A percentile compares a stretch with the other conserved stretches of the same genome.
These are phyloP conservation scores for Mesodorylaimus sp. DNA, from an alignment of 2,888 invertebrate genomes.

Conservation along the genomic window DNA sequence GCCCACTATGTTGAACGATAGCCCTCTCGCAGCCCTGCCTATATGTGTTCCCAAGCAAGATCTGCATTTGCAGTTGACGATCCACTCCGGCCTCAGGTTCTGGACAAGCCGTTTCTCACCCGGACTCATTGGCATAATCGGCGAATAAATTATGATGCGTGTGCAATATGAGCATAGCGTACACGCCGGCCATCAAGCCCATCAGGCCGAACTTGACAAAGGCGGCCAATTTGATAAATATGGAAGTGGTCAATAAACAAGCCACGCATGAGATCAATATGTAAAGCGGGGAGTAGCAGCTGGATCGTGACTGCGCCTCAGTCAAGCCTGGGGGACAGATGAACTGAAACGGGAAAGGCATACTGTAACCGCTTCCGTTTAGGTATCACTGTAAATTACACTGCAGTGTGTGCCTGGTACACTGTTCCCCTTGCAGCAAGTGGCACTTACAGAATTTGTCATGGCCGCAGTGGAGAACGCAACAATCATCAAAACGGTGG, in stretches of 20 bases:
- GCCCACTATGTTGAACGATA: too few species aligned
- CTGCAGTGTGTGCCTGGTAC: too few species aligned
- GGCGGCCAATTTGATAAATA: constrained; percentile 63
- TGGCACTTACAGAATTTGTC: constrained; percentile 6
- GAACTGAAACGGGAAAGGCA: constrained; percentile 21
- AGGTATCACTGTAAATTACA: too few species aligned
- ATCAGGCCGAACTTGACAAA: constrained; percentile 58
- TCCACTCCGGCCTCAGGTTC: too few species aligned
- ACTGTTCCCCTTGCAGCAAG: too few species aligned
- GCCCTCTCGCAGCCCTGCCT: too few species aligned
- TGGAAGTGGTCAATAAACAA: constrained; percentile 61
- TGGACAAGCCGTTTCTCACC: neutral
- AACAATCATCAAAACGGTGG: constrained; percentile 7
- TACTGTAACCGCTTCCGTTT: neutral
- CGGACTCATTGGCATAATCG: constrained; percentile 48
- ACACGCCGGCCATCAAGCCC: constrained; percentile 56
- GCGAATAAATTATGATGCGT: constrained; percentile 60
- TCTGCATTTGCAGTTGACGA: too few species aligned
- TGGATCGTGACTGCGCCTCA: constrained; percentile 57
- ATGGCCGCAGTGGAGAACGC: neutral
- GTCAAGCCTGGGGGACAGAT: constrained; percentile 27
- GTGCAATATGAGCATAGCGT: constrained; percentile 56
- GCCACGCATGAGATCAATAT: constrained; percentile 64
- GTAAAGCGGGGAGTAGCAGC: constrained; percentile 51
- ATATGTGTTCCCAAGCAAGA: too few species aligned